Evolutionary conservation across 2,797 vertebrate species (phyloP), one percentile per base, ranked within the genome.

Genomic region (Pangasius krempfi): DNA sequence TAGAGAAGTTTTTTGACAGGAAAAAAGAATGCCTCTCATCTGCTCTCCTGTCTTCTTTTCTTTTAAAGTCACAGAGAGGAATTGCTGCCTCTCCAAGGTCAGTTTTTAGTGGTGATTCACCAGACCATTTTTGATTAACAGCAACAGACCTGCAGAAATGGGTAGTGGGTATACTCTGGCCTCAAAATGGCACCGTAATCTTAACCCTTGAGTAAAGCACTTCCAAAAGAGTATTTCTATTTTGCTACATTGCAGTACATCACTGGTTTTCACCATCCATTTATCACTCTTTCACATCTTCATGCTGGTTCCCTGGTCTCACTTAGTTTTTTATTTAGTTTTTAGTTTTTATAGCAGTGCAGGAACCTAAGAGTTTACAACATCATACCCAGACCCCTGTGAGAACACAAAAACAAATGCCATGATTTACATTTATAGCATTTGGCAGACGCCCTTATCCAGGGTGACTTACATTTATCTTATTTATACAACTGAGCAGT

Each of bases 361-460:
- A 56, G 52, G 30, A n/a, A 81, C 78, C 56, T 62, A 44, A 62
- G 78, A 80, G 80, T 62, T 25, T 16, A 62, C 37, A 82, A 82
- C 33, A 44, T 81, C 54, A 13, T 44, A 82, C 56, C 22, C 33
- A 62, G 80, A 82, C 37, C 62, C 33, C 56, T 44, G 16, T 44
- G 80, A 82, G 80, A 62, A 62, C 37, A 27, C 54, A 37, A 80
- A 80, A 80, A 56, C 52, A 44, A 40, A 44, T 12, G 13, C 22
- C 33, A 50, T 20, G 37, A 75, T 44, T n/a, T n/a, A n/a, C n/a
- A n/a, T n/a, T n/a, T n/a, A n/a, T n/a, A n/a, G n/a, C n/a, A n/a
- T n/a, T n/a, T n/a, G n/a, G n/a, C n/a, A n/a, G n/a, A n/a, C n/a
- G n/a, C n/a, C n/a, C n/a, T n/a, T n/a, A n/a, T n/a, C n/a, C n/a